phyloP scores from a whole-genome alignment of 2,113 vertebrate genomes.

The Pterocles burchelli region DNA sequence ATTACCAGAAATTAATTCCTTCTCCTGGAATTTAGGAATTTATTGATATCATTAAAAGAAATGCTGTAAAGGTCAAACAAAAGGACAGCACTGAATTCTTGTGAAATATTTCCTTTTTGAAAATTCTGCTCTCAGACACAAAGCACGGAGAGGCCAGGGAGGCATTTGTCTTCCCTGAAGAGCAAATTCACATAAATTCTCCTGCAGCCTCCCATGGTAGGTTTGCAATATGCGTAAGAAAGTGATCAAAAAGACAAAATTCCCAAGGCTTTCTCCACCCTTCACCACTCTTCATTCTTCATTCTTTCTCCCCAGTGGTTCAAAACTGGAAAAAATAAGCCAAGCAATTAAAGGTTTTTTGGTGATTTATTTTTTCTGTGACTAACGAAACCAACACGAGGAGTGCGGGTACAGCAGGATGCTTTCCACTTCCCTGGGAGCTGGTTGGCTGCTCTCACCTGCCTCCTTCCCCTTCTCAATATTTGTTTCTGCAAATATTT shows the following conservation, averaged over 20 bases:
- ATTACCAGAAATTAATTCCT: neutral
- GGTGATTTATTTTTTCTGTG: neutral
- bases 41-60: neutral
- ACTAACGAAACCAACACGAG: neutral
- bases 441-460: neutral
- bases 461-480: neutral
- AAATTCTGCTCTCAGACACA: neutral
- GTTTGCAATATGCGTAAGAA: neutral
- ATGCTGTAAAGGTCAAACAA: neutral
- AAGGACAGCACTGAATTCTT: neutral
- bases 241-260: neutral
- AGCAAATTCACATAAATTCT: neutral
- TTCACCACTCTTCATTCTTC: neutral
- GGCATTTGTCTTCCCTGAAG: neutral
- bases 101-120: neutral
- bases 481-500: neutral
- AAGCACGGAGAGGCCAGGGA: neutral
- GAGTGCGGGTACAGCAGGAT: accelerated
- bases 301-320: neutral
- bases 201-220: neutral
- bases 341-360: neutral
- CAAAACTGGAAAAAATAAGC: neutral
- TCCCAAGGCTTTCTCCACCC: neutral
- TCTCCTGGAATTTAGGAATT: neutral
- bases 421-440: neutral